Conservation (phyloP, 2,888 invertebrate genomes). For the Pinctada fucata region DNA sequence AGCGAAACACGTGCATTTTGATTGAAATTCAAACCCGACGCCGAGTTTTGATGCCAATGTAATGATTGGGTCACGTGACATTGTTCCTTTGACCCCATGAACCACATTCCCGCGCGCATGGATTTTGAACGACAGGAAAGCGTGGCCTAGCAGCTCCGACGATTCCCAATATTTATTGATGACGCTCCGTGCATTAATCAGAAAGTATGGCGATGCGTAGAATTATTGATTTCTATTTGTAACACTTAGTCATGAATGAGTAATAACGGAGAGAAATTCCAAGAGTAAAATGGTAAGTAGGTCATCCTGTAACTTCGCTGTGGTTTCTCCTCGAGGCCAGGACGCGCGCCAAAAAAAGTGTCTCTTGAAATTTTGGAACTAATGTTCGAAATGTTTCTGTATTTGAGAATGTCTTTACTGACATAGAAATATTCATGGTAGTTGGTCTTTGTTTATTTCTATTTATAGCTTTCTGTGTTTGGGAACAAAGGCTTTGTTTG, state of each 20-base stretch:
- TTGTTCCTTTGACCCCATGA: slow-evolving; percentile 70
- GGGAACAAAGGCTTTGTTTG: slow-evolving; percentile 50
- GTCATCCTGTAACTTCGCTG: slow-evolving; percentile 37
- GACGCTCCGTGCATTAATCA: slow-evolving; percentile 8
- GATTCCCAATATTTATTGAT: slow-evolving; percentile 3
- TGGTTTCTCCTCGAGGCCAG: slow-evolving; percentile 9
- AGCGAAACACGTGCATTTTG: slow-evolving; percentile 62
- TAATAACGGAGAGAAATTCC: slow-evolving; percentile 37
- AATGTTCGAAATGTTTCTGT: too few relatives aligned
- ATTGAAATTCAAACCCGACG: slow-evolving; percentile 67
- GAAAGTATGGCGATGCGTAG: neutral
- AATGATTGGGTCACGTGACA: slow-evolving; percentile 72
- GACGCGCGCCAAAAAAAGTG: slow-evolving; percentile 32
- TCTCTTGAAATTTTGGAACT: too few relatives aligned
- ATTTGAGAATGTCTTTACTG: too few relatives aligned
- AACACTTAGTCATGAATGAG: slow-evolving; percentile 48
- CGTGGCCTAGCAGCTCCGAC: slow-evolving; percentile 4
- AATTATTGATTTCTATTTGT: slow-evolving; percentile 27
- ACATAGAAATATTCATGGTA: too few relatives aligned
- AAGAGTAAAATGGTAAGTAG: slow-evolving; percentile 43
- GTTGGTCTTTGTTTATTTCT: too few relatives aligned
- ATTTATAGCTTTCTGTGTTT: too few relatives aligned
- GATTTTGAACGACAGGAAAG: slow-evolving; percentile 23
- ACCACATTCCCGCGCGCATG: slow-evolving; percentile 62
- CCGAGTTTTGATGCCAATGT: slow-evolving; percentile 66